Conservation (phyloP, 2,888 invertebrate genomes). For the Drosophila ezoana region DNA sequence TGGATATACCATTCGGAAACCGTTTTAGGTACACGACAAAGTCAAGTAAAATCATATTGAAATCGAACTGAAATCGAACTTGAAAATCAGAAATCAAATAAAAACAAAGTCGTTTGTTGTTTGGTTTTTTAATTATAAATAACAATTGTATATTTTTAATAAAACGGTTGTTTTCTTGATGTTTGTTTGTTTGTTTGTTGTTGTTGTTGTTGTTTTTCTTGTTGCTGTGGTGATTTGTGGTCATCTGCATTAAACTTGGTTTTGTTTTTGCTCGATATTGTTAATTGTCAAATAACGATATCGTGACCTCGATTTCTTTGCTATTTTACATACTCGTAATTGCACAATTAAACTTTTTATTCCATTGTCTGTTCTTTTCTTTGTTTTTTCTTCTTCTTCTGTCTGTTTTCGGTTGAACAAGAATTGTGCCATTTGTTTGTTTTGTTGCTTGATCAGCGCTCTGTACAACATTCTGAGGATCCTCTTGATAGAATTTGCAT, state of each 20-base stretch:
- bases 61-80: conserved; percentile 26
- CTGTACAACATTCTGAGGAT: conserved; percentile 60
- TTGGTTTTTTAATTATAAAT: conserved; percentile 84
- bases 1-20: conserved; percentile 35
- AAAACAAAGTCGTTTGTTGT: conserved; percentile 71
- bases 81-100: conserved; percentile 56
- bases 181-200: conserved; percentile 33
- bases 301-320: conserved; percentile 53
- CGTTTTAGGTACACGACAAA: conserved; percentile 29
- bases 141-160: conserved; percentile 84
- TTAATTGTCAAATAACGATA: conserved; percentile 19
- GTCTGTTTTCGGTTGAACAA: conserved; percentile 36
- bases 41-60: conserved; percentile 19
- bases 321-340: conserved; percentile 30
- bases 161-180: conserved; percentile 72
- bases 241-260: conserved; percentile 50
- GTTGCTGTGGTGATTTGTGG: conserved; percentile 49
- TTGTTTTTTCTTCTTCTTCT: conserved; percentile 11
- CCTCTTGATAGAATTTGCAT: conserved; percentile 64
- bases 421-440: conserved; percentile 43
- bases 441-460: conserved; percentile 52
- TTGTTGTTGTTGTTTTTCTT: conserved; percentile 34
- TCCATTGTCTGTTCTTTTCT: conserved; percentile 9
- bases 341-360: conserved; percentile 31
- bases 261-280: neutral